Evolutionary conservation across 2,888 invertebrate genomes (phyloP).

Genomic region (Cantharis flavilabris): DNA sequence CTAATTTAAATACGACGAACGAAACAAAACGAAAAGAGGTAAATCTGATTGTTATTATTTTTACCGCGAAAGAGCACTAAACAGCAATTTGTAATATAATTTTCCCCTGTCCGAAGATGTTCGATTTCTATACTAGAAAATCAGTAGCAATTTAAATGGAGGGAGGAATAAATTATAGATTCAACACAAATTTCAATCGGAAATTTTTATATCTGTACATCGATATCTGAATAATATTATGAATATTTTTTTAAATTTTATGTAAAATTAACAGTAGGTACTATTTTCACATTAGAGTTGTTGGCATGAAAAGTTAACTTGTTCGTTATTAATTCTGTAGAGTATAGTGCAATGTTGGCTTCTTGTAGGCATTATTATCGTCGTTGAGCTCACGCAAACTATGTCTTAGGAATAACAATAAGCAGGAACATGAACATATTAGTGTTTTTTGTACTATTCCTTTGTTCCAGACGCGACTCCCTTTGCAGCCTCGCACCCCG

Average conservation of each 20-base stretch:
- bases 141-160: background rate
- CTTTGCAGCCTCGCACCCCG: constrained; percentile 54
- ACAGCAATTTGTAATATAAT: background rate
- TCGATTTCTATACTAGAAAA: background rate
- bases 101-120: background rate
- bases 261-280: background rate
- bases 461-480: constrained; percentile 56
- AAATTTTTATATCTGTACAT: background rate
- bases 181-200: background rate
- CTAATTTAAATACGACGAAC: background rate
- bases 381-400: constrained; percentile 41
- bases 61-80: background rate
- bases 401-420: constrained; percentile 43
- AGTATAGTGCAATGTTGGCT: constrained; percentile 33
- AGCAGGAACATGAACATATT: constrained; percentile 47
- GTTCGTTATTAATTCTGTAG: constrained; percentile 33
- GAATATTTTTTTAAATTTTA: background rate
- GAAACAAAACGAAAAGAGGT: background rate
- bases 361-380: constrained; percentile 57
- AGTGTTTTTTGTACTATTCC: constrained; percentile 49
- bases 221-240: background rate
- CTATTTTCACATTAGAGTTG: constrained; percentile 15
- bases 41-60: background rate
- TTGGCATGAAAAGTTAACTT: constrained; percentile 22
- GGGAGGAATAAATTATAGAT: background rate